Evolutionary conservation across 1,140 invertebrate genomes (phyloP).

Genomic region (Brachionus sp.): DNA sequence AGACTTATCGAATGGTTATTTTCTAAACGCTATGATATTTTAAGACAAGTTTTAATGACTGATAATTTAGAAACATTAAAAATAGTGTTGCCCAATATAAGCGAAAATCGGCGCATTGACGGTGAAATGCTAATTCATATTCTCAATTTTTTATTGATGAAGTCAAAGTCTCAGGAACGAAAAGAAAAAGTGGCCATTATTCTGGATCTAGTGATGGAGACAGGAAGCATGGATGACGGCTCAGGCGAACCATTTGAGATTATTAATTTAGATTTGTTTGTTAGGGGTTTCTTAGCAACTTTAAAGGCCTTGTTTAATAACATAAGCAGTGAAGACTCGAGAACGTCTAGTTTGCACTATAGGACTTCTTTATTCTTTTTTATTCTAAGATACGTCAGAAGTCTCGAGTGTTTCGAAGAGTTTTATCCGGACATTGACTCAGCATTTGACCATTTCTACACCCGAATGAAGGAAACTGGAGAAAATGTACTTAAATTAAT

Average conservation of each 20-base stretch:
- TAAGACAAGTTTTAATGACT: conserved; percentile 34
- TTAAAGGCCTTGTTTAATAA: conserved; percentile 39
- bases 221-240: not conserved
- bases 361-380: conserved; percentile 39
- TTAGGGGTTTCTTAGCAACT: conserved; percentile 15
- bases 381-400: conserved; percentile 16
- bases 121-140: conserved; percentile 34
- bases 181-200: conserved; percentile 8
- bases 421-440: conserved; percentile 36
- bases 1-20: conserved; percentile 35
- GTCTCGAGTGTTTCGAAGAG: conserved; percentile 19
- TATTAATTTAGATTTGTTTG: conserved; percentile 17
- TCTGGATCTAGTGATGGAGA: conserved; percentile 14
- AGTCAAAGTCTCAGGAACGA: conserved; percentile 15
- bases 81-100: conserved; percentile 29
- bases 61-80: conserved; percentile 30
- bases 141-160: conserved; percentile 34
- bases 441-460: conserved; percentile 39
- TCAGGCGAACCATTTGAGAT: not conserved
- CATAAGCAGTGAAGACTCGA: conserved; percentile 17
- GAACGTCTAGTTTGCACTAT: not conserved
- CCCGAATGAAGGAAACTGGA: conserved; percentile 43
- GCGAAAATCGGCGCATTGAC: conserved; percentile 26
- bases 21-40: conserved; percentile 14
- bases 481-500: conserved; percentile 15